These are phyloP conservation scores for Tipula unca DNA, from an alignment of 2,888 invertebrate genomes.

Conservation along the genomic window DNA sequence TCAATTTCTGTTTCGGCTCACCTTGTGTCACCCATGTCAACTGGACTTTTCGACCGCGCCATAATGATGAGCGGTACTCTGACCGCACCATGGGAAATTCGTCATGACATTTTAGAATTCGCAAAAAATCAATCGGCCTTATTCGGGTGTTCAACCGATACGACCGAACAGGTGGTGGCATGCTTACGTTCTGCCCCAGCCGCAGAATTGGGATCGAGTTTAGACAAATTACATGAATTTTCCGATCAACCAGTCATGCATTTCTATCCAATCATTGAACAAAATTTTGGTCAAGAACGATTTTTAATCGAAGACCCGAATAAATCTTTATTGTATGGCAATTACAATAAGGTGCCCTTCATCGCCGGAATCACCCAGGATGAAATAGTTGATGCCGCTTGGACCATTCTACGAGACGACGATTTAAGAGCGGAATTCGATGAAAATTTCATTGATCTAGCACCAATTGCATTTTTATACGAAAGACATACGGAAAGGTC, in stretches of 20 bases:
- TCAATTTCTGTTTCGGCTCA: conserved; percentile 45
- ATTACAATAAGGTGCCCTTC: conserved; percentile 53
- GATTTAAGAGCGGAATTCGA: background rate
- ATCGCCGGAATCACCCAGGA: conserved; percentile 57
- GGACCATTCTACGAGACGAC: background rate
- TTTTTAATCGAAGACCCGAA: conserved; percentile 44
- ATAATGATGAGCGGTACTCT: conserved; percentile 59
- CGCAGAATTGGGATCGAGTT: background rate
- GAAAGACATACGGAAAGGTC: background rate
- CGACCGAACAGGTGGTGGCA: background rate
- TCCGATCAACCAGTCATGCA: conserved; percentile 28
- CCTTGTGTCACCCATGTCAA: conserved; percentile 56
- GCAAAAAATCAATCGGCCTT: conserved; percentile 53
- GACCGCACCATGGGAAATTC: conserved; percentile 44
- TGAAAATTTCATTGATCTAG: background rate
- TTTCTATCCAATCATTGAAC: conserved; percentile 50
- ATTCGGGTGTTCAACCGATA: conserved; percentile 49
- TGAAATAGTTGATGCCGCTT: conserved; percentile 49
- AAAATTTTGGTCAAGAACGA: conserved; percentile 54
- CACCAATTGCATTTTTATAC: background rate
- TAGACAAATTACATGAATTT: conserved; percentile 15
- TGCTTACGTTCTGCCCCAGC: background rate
- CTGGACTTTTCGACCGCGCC: conserved; percentile 58
- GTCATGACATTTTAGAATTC: conserved; percentile 44
- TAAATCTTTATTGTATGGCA: conserved; percentile 31